These are phyloP conservation scores for Phortica magna DNA, from an alignment of 2,888 invertebrate genomes.

Conservation along the genomic window DNA sequence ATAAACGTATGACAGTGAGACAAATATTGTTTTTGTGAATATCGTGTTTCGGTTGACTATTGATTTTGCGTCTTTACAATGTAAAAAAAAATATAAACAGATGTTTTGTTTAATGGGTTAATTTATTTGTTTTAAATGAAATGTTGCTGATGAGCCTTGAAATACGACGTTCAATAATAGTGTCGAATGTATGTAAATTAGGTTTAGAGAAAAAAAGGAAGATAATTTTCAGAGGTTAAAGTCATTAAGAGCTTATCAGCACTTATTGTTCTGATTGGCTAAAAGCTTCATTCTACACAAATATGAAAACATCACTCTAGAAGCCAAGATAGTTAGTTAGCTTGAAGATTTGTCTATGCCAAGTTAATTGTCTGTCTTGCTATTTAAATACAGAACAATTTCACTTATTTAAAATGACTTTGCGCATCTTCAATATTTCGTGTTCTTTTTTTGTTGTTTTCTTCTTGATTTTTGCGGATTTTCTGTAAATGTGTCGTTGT, in stretches of 20 bases:
- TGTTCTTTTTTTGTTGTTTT: too few relatives aligned
- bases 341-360: not conserved
- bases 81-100: not conserved
- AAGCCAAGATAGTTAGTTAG: too few relatives aligned
- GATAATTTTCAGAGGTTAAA: not conserved
- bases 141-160: not conserved
- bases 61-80: conserved; percentile 11
- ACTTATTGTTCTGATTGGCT: not conserved
- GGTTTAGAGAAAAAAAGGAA: not conserved
- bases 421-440: too few relatives aligned
- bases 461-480: not conserved
- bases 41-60: not conserved
- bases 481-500: not conserved
- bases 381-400: too few relatives aligned
- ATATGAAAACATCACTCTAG: too few relatives aligned
- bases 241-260: not conserved
- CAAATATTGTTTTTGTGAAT: not conserved
- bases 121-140: not conserved
- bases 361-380: too few relatives aligned
- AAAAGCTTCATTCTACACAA: not conserved
- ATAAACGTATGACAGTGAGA: not conserved
- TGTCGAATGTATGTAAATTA: conserved; percentile 16
- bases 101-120: not conserved
- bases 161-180: not conserved
- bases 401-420: too few relatives aligned